These are phyloP conservation scores for Trachelus stipa DNA, from an alignment of 2,888 invertebrate species.

Conservation along the genomic window DNA sequence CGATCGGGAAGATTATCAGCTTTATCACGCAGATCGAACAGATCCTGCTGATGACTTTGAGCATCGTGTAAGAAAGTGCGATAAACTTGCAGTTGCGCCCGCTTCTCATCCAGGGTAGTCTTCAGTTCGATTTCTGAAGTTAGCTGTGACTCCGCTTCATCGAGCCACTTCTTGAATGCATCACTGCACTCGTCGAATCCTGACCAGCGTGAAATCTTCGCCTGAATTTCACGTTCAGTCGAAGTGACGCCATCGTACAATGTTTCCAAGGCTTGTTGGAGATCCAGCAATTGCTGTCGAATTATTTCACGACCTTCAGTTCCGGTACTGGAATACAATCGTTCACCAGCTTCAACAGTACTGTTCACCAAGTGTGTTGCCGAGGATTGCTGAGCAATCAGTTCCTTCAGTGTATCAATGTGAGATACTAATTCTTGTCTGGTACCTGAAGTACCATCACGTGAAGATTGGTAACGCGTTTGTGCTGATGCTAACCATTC, in stretches of 20 bases:
- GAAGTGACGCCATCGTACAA: slow-evolving; percentile 84
- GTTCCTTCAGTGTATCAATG: slow-evolving; percentile 77
- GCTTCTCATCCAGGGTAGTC: slow-evolving; percentile 91
- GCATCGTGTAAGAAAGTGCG: slow-evolving; percentile 86
- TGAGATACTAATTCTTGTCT: slow-evolving; percentile 79
- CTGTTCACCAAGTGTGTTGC: slow-evolving; percentile 83
- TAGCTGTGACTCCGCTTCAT: slow-evolving; percentile 79
- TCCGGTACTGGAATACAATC: slow-evolving; percentile 86
- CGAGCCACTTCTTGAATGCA: slow-evolving; percentile 83
- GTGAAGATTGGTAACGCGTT: slow-evolving; percentile 76
- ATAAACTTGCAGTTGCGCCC: slow-evolving; percentile 87
- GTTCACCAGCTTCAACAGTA: slow-evolving; percentile 89
- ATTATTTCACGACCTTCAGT: slow-evolving; percentile 88
- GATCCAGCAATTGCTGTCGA: slow-evolving; percentile 83
- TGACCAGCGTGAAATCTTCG: slow-evolving; percentile 87
- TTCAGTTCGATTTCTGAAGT: slow-evolving; percentile 84
- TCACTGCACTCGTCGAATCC: slow-evolving; percentile 90
- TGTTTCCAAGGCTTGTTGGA: slow-evolving; percentile 84
- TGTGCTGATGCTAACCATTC: slow-evolving; percentile 85
- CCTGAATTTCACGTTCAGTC: slow-evolving; percentile 83
- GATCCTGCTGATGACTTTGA: slow-evolving; percentile 85
- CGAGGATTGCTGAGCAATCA: slow-evolving; percentile 80
- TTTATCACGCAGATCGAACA: slow-evolving; percentile 84
- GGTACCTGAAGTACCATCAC: slow-evolving; percentile 71
- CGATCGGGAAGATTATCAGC: slow-evolving; percentile 84